A percentile compares a stretch with the other conserved stretches of the same genome.
These are phyloP conservation scores for Hypomecis punctinalis DNA, from an alignment of 2,888 invertebrate species.

Conservation along the genomic window DNA sequence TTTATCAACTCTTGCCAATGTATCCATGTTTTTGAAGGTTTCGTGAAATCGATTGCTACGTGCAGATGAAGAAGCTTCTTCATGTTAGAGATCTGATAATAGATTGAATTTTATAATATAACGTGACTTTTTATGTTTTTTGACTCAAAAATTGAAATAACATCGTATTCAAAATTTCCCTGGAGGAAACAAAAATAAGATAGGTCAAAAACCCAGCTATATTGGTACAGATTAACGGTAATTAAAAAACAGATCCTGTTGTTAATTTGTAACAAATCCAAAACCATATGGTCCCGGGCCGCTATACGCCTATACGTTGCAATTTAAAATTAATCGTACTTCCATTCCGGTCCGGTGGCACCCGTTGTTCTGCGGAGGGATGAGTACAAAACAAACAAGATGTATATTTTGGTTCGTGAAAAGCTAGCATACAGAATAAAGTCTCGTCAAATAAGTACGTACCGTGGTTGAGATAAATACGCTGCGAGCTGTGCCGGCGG, in stretches of 20 bases:
- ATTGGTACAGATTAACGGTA: no score
- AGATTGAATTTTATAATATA: no score
- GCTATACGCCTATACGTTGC: no score
- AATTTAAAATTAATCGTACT: constrained; percentile 38
- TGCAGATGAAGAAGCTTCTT: constrained; percentile 35
- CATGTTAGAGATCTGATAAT: constrained; percentile 18
- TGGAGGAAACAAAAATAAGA: no score
- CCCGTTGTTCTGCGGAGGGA: constrained; percentile 4
- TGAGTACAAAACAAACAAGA: constrained; percentile 24
- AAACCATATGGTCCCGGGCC: no score
- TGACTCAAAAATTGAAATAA: no score
- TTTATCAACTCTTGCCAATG: constrained; percentile 23
- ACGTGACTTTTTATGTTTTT: no score
- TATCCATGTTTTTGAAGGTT: constrained; percentile 5
- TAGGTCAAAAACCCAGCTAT: no score
- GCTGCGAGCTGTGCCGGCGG: constrained; percentile 40
- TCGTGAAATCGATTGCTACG: neutral
- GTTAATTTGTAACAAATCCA: no score
- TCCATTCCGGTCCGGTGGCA: constrained; percentile 31
- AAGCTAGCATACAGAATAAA: constrained; percentile 66
- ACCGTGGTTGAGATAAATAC: constrained; percentile 52
- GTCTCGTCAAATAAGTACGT: constrained; percentile 63
- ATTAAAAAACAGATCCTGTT: no score
- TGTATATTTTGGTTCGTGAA: constrained; percentile 43
- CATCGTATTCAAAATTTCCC: no score